Evolutionary conservation across 2,113 vertebrate genomes (phyloP).

Genomic region (Xenopus laevis): DNA sequence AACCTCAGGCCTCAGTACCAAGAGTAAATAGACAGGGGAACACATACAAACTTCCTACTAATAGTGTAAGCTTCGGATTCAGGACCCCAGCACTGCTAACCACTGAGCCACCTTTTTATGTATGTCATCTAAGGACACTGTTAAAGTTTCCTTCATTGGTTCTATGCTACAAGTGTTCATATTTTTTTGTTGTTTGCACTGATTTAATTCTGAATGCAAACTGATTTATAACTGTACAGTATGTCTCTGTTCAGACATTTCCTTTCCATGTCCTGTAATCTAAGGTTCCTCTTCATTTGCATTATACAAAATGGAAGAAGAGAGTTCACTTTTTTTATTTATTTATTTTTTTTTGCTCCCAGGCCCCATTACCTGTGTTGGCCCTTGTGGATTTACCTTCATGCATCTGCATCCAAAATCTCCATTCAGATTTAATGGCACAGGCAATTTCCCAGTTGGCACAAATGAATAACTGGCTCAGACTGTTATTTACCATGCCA

Average conservation of each 20-base stretch:
- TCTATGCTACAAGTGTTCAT: background rate
- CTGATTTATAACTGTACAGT: background rate
- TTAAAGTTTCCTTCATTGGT: background rate
- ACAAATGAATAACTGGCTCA: slow-evolving; percentile 27
- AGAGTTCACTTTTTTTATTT: background rate
- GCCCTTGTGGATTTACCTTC: background rate
- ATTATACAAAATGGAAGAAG: slow-evolving; percentile 12
- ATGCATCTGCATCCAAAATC: slow-evolving; percentile 24
- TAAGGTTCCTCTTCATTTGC: slow-evolving; percentile 16
- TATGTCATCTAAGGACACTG: too few species aligned
- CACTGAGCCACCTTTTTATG: too few species aligned
- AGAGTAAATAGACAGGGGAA: too few species aligned
- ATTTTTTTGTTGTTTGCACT: background rate
- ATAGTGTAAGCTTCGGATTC: too few species aligned
- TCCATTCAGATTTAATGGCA: slow-evolving; percentile 32
- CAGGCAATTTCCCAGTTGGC: slow-evolving; percentile 32
- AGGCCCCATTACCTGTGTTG: slow-evolving; percentile 18
- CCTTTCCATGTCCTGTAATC: slow-evolving; percentile 6
- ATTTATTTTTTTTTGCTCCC: background rate
- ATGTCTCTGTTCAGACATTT: slow-evolving; percentile 10
- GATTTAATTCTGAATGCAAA: background rate
- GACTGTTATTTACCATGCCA: slow-evolving; percentile 18
- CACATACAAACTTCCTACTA: too few species aligned
- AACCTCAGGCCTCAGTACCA: too few species aligned
- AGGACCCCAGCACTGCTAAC: too few species aligned